These are phyloP conservation scores for Metaphire vulgaris DNA, from an alignment of 1,140 invertebrate genomes.

Conservation along the genomic window DNA sequence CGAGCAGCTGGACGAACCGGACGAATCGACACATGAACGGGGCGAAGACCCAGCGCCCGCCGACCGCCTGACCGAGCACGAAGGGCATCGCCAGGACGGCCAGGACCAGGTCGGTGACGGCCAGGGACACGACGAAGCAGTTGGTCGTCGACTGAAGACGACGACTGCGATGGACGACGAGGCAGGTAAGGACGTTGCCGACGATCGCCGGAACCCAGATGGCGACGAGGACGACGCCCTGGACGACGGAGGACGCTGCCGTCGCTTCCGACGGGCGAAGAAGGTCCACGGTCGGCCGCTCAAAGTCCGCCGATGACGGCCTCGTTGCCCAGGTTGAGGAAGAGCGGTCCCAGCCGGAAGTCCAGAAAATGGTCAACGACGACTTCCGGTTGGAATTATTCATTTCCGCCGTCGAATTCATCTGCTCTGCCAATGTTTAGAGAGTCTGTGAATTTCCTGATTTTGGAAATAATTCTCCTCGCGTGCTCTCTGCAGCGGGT, in stretches of 20 bases:
- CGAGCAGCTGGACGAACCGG: constrained; percentile 35
- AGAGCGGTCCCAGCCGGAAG: too few species aligned
- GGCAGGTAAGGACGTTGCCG: constrained; percentile 40
- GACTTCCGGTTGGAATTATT: too few species aligned
- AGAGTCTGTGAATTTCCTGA: too few species aligned
- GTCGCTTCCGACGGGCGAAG: neutral
- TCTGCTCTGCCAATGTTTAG: too few species aligned
- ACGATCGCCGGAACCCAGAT: constrained; percentile 35
- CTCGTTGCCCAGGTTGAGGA: too few species aligned
- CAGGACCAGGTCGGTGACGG: constrained; percentile 35
- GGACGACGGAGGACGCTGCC: constrained; percentile 23
- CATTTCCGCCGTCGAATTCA: too few species aligned
- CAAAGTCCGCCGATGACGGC: too few species aligned
- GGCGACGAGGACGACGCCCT: constrained; percentile 32
- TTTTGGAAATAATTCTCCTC: too few species aligned
- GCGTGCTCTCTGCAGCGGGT: too few species aligned
- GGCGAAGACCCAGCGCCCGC: constrained; percentile 35
- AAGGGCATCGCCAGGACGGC: constrained; percentile 34
- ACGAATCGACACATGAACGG: constrained; percentile 38
- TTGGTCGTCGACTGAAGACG: constrained; percentile 46
- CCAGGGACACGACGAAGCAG: constrained; percentile 41
- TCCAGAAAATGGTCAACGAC: too few species aligned
- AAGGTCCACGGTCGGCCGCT: too few species aligned
- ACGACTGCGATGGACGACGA: constrained; percentile 40
- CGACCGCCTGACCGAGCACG: constrained; percentile 31